Percentiles rank a stretch among this genome's conserved stretches.
Conservation (phyloP, 2,113 vertebrate genomes). For the Gila orcuttii region DNA sequence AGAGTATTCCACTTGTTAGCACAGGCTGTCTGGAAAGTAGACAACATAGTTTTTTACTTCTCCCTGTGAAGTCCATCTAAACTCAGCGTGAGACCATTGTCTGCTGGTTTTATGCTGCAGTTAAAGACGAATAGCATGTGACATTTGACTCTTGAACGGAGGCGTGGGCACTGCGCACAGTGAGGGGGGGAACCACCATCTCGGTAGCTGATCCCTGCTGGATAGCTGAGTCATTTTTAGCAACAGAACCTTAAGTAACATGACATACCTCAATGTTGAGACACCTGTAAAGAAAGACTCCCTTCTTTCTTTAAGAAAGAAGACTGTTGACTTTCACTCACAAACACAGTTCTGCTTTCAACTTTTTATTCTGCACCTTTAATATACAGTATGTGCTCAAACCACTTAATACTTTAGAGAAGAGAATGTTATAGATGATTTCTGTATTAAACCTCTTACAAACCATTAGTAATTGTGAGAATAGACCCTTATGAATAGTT, state of each 20-base stretch:
- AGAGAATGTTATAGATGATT: not conserved
- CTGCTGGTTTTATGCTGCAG: slow-evolving; percentile 58
- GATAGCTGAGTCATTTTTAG: slow-evolving; percentile 75
- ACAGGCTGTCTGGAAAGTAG: not conserved
- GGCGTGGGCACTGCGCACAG: slow-evolving; percentile 63
- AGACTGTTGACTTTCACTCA: slow-evolving; percentile 9
- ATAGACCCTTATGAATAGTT: not conserved
- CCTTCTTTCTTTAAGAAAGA: not conserved
- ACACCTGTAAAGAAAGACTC: slow-evolving; percentile 56
- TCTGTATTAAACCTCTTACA: not conserved
- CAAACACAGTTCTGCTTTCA: not conserved
- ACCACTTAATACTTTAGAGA: not conserved
- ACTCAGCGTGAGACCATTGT: slow-evolving; percentile 43
- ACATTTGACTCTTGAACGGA: slow-evolving; percentile 76
- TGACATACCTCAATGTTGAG: slow-evolving; percentile 61
- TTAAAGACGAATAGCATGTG: slow-evolving; percentile 70
- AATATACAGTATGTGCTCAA: not conserved
- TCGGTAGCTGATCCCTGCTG: slow-evolving; percentile 67
- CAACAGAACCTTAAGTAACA: slow-evolving; percentile 71
- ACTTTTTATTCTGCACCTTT: not conserved
- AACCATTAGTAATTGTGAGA: not conserved
- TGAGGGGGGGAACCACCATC: slow-evolving; percentile 51
- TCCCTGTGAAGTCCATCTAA: slow-evolving; percentile 33
- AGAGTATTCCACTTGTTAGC: too few species aligned
- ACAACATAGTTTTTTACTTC: slow-evolving; percentile 14